Evolutionary conservation across 2,888 invertebrate species (phyloP).

Genomic region (Gymnocheta viridis): DNA sequence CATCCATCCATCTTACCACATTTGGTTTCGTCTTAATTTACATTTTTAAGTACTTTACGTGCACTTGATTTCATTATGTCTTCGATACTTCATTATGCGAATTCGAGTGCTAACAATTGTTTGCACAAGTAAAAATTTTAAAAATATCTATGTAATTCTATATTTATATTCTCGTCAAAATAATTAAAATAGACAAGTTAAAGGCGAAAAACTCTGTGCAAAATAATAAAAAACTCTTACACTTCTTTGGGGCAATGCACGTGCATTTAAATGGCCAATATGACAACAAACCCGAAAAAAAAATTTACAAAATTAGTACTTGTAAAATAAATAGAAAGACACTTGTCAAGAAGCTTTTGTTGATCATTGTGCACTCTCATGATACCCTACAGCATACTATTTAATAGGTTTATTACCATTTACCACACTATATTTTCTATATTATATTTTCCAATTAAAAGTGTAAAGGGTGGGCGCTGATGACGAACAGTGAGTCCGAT

Average conservation of each 20-base stretch:
- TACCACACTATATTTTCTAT: too few species aligned
- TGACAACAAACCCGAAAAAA: slow-evolving; percentile 8
- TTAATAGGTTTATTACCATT: too few species aligned
- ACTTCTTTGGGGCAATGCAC: slow-evolving; percentile 54
- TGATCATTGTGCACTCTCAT: too few species aligned
- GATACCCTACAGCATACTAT: too few species aligned
- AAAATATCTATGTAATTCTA: not conserved
- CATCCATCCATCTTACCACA: not conserved
- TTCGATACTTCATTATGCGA: slow-evolving; percentile 10
- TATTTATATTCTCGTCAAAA: slow-evolving; percentile 12
- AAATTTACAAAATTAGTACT: not conserved
- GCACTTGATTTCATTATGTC: slow-evolving; percentile 57
- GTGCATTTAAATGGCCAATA: slow-evolving; percentile 50
- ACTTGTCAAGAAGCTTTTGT: too few species aligned
- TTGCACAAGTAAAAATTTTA: not conserved
- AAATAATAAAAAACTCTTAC: slow-evolving; percentile 29
- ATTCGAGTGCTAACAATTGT: not conserved
- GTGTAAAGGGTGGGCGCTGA: too few species aligned
- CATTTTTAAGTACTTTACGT: slow-evolving; percentile 38
- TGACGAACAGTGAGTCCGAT: too few species aligned
- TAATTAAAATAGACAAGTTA: slow-evolving; percentile 58
- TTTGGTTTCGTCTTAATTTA: not conserved
- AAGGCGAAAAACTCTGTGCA: slow-evolving; percentile 22
- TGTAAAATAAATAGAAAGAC: not conserved
- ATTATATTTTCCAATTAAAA: too few species aligned